Conservation (phyloP, 2,888 invertebrate genomes). For the Orthonychiurus folsomi region DNA sequence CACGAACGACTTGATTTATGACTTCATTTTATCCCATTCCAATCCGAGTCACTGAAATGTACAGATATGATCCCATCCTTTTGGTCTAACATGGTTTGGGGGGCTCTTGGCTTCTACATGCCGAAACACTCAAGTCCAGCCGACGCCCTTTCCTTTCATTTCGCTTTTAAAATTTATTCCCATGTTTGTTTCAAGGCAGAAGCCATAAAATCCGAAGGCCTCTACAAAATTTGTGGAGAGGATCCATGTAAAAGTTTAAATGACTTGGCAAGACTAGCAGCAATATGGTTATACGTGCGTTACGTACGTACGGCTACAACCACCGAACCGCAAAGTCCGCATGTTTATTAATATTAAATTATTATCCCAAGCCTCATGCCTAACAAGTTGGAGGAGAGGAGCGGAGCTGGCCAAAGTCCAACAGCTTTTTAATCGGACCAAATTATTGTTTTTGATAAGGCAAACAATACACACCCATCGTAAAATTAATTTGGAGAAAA, state of each 20-base stretch:
- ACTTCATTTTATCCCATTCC: slow-evolving; percentile 1
- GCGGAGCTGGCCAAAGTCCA: no score
- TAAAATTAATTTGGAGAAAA: background rate
- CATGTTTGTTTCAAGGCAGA: background rate
- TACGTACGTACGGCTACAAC: no score
- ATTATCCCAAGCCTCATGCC: no score
- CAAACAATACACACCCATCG: slow-evolving; percentile 1
- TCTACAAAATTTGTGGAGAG: no score
- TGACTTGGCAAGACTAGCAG: no score
- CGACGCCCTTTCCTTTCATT: background rate
- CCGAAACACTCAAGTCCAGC: background rate
- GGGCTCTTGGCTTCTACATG: no score
- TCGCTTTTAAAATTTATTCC: background rate
- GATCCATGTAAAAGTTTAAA: no score
- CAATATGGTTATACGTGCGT: no score
- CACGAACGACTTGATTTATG: background rate
- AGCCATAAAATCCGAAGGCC: no score
- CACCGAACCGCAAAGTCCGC: no score
- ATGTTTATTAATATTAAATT: background rate
- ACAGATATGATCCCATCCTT: background rate
- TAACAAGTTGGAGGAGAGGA: background rate
- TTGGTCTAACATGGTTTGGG: background rate
- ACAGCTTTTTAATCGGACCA: background rate
- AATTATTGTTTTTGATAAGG: background rate
- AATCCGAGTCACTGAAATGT: background rate